Evolutionary conservation across 2,888 invertebrate species (phyloP), one percentile per base, ranked within the genome.

Genomic region (Erannis defoliaria): DNA sequence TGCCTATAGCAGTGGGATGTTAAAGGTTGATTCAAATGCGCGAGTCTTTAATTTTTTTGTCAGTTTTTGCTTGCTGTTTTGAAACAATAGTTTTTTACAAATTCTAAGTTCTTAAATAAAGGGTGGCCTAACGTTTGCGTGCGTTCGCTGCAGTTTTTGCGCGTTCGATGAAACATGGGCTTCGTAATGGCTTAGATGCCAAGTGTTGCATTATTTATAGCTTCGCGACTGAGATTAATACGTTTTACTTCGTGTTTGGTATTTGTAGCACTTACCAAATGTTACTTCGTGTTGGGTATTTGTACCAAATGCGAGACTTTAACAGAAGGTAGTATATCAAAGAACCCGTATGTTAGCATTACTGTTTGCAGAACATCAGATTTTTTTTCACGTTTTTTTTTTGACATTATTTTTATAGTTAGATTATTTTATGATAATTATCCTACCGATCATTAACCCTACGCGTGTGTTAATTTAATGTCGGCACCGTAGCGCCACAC

Each of bases 191-290:
- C 61, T 64, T 45, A 64, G 67, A 68, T 46, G 66, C 66, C 72
- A 68, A 70, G 62, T 72, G 73, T 64, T 70, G 56, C 70, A 40
- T 48, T 71, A 73, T 73, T 71, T 73, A 73, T 72, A 62, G 57
- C 57, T 40, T 46, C 18, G 5, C 31, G 57, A 55, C 56, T 29
- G 18, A 45, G 60, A 64, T 64, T 64, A 61, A 64, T 61, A 55
- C 40, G 51, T 48, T 56, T 50, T 46, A 56, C 40, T 62, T 62
- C 21, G 54, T 35, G 43, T 56, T 56, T 42, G 48, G 45, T 48
- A 33, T 50, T 57, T 46, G 59, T 40, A 46, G 35, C 48, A 59
- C n/a, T n/a, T n/a, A n/a, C n/a, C n/a, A n/a, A n/a, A n/a, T n/a
- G n/a, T 50, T 46, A 56, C 40, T 62, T 62, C 21, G 54, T 35